Evolutionary conservation across 2,888 invertebrate species (phyloP), one percentile per base, ranked within the genome.

Genomic region (Cantharis nigra): DNA sequence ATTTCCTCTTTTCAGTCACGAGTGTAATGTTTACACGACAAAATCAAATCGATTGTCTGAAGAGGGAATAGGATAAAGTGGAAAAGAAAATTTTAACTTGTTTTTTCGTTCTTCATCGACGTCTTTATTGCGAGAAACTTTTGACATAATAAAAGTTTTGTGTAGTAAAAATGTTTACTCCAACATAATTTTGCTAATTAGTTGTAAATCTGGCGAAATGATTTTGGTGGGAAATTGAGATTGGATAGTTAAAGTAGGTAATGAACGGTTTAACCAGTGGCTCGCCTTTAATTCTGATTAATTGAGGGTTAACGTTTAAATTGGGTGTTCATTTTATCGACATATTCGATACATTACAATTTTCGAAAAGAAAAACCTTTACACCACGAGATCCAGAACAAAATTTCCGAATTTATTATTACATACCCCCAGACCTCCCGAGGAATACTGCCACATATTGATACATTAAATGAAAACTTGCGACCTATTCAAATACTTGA

Each of bases 1-100:
- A 70, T 70, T 74, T 74, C 67, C 71, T 75, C 72, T 64, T 76
- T 72, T 72, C 72, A 76, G 72, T 69, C 69, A 64, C 76, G 70
- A 72, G 69, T 73, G 63, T 63, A 70, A 63, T 76, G 76, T 76
- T 72, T 74, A 76, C 73, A 76, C 69, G 69, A 16, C 33, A 63
- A 71, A 73, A 72, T 72, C 74, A 67, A 72, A 75, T 75, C 71
- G 78, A 74, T 77, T 62, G 16, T n/a, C 63, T 75, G 67, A 28
- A 62, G 23, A 26, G 70, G 14, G 33, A 63, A 18, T 23, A 49
- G 71, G 72, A 63, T 64, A 69, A 49, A 49, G 49, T n/a, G 7
- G n/a, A 49, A 13, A 49, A n/a, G 49, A 49, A 49, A 49, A 76
- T 76, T 75, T 72, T 13, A 71, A 72, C 76, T 69, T 76, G 18